These are phyloP conservation scores for Lycophotia porphyrea DNA, from an alignment of 2,888 invertebrate species.

Conservation along the genomic window DNA sequence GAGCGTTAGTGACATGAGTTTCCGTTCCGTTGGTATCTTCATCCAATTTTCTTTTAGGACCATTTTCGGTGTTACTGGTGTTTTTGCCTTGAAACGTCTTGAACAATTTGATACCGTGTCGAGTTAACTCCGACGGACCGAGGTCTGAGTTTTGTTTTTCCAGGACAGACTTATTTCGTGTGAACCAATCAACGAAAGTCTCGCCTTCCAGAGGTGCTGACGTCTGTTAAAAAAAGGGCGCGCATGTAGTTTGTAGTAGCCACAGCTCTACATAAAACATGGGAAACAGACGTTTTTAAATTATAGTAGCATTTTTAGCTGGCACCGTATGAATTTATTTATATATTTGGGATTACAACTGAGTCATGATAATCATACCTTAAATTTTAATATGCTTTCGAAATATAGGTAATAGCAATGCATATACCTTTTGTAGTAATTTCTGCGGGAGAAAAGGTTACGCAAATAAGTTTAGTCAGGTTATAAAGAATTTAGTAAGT, in stretches of 20 bases:
- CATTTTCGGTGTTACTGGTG: constrained; percentile 65
- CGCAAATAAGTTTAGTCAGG: neutral
- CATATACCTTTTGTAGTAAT: neutral
- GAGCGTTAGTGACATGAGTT: constrained; percentile 74
- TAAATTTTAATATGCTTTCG: neutral
- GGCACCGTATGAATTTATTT: neutral
- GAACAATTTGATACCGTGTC: constrained; percentile 88
- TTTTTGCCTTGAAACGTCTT: constrained; percentile 81
- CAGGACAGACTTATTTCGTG: constrained; percentile 89
- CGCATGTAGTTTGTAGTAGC: neutral
- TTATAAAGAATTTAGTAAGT: neutral
- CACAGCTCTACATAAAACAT: neutral
- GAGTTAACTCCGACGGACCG: constrained; percentile 89
- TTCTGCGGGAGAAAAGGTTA: neutral
- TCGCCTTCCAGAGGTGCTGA: constrained; percentile 83
- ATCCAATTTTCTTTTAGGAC: constrained; percentile 82
- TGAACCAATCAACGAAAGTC: constrained; percentile 91
- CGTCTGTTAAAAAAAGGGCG: constrained; percentile 73
- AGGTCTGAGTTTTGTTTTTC: constrained; percentile 90
- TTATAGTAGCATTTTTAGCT: neutral
- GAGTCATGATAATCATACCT: neutral
- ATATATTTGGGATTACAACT: neutral
- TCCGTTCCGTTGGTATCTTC: constrained; percentile 74
- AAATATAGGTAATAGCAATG: neutral
- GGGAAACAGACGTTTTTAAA: neutral